phyloP scores from a whole-genome alignment of 92 coral and sea anemone genomes.

The Chrysogorgia sp. region DNA sequence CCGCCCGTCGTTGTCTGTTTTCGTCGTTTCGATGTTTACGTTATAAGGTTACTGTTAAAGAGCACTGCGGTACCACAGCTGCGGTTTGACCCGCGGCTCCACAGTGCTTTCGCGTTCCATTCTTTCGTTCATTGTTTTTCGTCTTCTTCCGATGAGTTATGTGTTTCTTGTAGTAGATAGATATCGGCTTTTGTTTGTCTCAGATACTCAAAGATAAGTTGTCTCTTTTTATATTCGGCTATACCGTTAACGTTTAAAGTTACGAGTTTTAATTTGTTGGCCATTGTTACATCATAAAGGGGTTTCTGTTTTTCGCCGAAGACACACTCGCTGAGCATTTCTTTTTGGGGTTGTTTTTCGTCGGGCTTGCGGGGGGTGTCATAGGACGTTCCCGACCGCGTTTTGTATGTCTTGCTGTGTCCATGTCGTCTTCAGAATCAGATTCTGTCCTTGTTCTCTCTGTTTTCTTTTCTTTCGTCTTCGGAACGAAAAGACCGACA shows the following conservation, averaged over 20 bases:
- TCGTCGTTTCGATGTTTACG: background rate
- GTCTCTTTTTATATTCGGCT: constrained; percentile 3
- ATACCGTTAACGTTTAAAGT: constrained; percentile 28
- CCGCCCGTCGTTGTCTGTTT: constrained; percentile 20
- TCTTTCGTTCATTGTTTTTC: constrained; percentile 12
- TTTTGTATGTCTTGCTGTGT: too few relatives aligned
- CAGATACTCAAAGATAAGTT: background rate
- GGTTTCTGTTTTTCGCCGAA: constrained; percentile 5
- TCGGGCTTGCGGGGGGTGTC: too few relatives aligned
- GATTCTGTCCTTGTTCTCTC: too few relatives aligned
- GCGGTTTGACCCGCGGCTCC: constrained; percentile 1
- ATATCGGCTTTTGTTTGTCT: background rate
- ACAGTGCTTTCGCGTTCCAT: constrained; percentile 26
- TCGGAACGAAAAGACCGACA: too few relatives aligned
- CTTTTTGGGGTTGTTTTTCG: background rate
- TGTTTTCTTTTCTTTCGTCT: too few relatives aligned
- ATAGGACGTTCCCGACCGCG: too few relatives aligned
- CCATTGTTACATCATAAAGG: background rate
- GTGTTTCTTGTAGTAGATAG: constrained; percentile 34
- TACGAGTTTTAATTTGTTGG: background rate
- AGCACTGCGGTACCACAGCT: constrained; percentile 47
- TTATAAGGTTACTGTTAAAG: background rate
- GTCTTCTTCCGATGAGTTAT: background rate
- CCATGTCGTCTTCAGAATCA: too few relatives aligned
- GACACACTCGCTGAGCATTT: background rate